Base-by-base conservation (phyloP, 1,140 invertebrate genomes). In the Phocides pigmalion region DNA sequence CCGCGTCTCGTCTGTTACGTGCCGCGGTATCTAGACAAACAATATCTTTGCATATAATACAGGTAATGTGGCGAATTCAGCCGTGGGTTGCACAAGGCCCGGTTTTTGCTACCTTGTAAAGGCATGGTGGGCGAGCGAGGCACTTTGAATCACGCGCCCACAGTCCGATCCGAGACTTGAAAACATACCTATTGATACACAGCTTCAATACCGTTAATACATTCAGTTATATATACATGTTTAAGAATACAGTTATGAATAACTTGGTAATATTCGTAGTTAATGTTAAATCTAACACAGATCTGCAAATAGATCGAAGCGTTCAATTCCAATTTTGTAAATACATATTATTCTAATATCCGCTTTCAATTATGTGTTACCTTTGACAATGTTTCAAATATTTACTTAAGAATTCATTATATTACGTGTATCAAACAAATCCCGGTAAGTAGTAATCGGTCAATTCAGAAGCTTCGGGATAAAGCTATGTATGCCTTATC, bases 131-230 rank as follows among this genome's bases (percentile, higher is more conserved):
- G 82, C 79, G 84, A 79, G 56, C 41, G 46, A 32, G 62, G 65
- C 73, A n/a, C 69, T 74, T 85, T 86, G 81, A 89, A 79, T 89
- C 87, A 89, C 65, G 74, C 86, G 74, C 84, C 84, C 83, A 87
- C 86, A 47, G 35, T 49, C 62, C 68, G 72, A 78, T 72, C 84
- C 69, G 58, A 42, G 39, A 12, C 53, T 56, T 56, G 53, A 37
- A 44, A 42, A 56, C 12, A 28, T 4, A 37, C 37, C 28, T 62
- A 66, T 5, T n/a, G 17, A 16, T 59, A 54, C 25, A 22, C 41
- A 41, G 12, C 19, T 20, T 42, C 15, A 53, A 53, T 44, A 44
- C 61, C 17, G 50, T 64, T 64, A 35, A 54, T 17, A 35, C 14
- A n/a, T n/a, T n/a, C n/a, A n/a, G n/a, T n/a, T n/a, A n/a, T n/a